These are phyloP conservation scores for Conomelus anceps DNA, from an alignment of 2,888 invertebrate genomes.

Conservation along the genomic window DNA sequence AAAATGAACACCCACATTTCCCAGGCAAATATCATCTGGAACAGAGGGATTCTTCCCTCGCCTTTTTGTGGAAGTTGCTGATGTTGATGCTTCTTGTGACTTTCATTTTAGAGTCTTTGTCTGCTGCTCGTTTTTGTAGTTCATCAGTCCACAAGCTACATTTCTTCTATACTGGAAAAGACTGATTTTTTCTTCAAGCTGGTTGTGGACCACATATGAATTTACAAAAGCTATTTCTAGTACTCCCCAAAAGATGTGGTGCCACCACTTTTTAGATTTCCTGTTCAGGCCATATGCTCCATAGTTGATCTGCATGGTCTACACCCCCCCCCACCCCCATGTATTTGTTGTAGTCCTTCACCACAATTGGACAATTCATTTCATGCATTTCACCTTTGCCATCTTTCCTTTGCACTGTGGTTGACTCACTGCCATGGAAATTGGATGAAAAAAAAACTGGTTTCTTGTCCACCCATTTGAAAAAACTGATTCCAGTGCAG, in stretches of 20 bases:
- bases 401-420: conserved; percentile 27
- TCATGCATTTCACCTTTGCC: conserved; percentile 2
- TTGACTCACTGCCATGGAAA: conserved; percentile 28
- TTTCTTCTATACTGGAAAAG: neutral
- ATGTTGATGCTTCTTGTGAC: neutral
- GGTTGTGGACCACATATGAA: neutral
- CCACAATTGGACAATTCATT: neutral
- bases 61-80: neutral
- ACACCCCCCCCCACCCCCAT: neutral
- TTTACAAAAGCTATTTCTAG: neutral
- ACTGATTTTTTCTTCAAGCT: neutral
- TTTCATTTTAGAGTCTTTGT: neutral
- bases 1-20: too few relatives aligned
- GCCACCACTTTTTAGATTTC: neutral
- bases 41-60: neutral
- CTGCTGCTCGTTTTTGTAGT: neutral
- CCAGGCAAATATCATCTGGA: neutral
- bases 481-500: conserved; percentile 16
- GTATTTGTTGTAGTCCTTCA: neutral
- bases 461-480: conserved; percentile 28
- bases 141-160: neutral
- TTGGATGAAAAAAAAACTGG: conserved; percentile 22
- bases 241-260: neutral
- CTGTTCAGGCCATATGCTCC: neutral
- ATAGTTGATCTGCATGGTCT: neutral